Evolutionary conservation across 2,113 vertebrate species (phyloP).

Genomic region (Rattus rattus): DNA sequence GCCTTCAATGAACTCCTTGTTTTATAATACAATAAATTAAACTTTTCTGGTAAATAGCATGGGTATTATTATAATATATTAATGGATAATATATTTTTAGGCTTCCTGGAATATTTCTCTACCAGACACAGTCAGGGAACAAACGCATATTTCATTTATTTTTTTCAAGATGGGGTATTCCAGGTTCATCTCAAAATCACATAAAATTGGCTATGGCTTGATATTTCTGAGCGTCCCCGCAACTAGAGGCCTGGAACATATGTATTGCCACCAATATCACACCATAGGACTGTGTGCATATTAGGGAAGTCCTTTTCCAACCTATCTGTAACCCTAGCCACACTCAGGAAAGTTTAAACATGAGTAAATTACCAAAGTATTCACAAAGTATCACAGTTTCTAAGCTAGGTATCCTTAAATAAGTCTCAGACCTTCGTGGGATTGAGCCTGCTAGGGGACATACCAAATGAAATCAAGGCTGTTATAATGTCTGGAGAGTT

Average conservation of each 20-base stretch:
- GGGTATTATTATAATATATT: not conserved
- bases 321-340: not conserved
- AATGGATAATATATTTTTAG: not conserved
- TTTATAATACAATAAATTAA: constrained; percentile 27
- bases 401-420: not conserved
- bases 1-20: constrained; percentile 26
- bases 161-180: not conserved
- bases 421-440: not conserved
- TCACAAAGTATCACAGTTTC: not conserved
- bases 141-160: not conserved
- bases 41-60: not conserved
- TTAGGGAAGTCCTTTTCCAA: not conserved
- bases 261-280: too few species aligned
- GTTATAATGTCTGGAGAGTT: not conserved
- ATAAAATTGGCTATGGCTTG: not conserved
- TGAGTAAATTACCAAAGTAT: not conserved
- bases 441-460: not conserved
- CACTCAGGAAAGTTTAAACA: not conserved
- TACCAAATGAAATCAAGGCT: not conserved
- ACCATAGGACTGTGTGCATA: not conserved
- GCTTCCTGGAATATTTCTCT: constrained; percentile 27
- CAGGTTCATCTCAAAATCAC: not conserved
- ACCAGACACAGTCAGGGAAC: not conserved
- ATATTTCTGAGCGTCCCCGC: not conserved
- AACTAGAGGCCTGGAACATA: not conserved